A percentile compares a stretch with the other conserved stretches of the same genome.
phyloP scores from a whole-genome alignment of 2,113 vertebrate genomes.

The Glaucomys volans region DNA sequence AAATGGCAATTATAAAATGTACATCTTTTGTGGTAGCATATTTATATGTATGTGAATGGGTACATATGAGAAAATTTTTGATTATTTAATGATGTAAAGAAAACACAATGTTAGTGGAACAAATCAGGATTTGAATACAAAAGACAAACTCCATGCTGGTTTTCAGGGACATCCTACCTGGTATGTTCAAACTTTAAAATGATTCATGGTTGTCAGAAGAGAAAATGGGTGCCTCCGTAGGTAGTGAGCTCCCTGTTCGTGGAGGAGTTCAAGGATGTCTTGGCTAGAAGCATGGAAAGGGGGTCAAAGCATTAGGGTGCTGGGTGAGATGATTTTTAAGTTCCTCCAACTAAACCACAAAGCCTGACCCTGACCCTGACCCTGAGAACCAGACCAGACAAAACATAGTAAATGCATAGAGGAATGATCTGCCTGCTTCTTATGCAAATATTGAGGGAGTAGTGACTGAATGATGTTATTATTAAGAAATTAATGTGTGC shows the following conservation, averaged over 20 bases:
- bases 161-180: background rate
- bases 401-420: background rate
- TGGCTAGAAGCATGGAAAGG: background rate
- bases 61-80: background rate
- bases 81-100: background rate
- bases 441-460: slow-evolving; percentile 18
- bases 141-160: background rate
- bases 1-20: background rate
- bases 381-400: background rate
- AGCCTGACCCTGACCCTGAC: background rate
- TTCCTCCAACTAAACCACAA: background rate
- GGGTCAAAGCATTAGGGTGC: background rate
- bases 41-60: background rate
- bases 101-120: background rate
- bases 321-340: background rate
- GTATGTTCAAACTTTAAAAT: background rate
- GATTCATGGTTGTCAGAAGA: background rate
- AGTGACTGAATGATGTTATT: background rate
- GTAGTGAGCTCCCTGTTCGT: background rate
- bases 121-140: background rate
- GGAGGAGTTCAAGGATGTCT: background rate
- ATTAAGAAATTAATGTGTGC: slow-evolving; percentile 7
- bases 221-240: background rate
- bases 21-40: background rate
- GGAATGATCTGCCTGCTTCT: background rate